A percentile compares a stretch with the other conserved stretches of the same genome.
Evolutionary conservation across 2,113 vertebrate species (phyloP).

Genomic region (Rallus limicola): DNA sequence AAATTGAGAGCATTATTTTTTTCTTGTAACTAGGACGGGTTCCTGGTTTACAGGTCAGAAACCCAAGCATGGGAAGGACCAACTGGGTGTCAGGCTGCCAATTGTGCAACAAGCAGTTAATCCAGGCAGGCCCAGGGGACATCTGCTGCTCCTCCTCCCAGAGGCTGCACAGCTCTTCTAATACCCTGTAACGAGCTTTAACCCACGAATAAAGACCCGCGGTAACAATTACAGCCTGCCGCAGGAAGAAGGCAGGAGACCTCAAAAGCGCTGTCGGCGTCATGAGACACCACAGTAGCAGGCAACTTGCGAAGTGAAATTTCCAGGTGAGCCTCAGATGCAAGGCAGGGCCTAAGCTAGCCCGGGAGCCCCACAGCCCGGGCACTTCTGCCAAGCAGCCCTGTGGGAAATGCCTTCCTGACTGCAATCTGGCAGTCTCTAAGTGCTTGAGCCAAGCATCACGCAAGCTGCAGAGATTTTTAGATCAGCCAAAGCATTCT

Average conservation of each 20-base stretch:
- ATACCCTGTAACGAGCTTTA: conserved; percentile 35
- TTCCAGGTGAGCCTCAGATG: background rate
- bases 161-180: background rate
- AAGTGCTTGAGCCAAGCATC: background rate
- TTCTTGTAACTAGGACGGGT: background rate
- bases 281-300: background rate
- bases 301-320: background rate
- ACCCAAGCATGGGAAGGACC: background rate
- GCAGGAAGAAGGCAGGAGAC: background rate
- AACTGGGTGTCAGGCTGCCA: background rate
- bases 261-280: background rate
- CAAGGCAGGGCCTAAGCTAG: accelerated
- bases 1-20: background rate
- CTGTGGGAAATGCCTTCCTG: background rate
- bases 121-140: accelerated
- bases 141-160: conserved; percentile 5
- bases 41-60: background rate
- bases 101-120: background rate
- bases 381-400: background rate
- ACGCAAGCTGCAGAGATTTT: background rate
- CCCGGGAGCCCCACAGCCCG: background rate
- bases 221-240: background rate
- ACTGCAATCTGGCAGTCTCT: background rate
- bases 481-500: background rate
- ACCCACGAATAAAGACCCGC: background rate